Conservation (phyloP, 1,140 invertebrate species). For the Brachionus sp. region DNA sequence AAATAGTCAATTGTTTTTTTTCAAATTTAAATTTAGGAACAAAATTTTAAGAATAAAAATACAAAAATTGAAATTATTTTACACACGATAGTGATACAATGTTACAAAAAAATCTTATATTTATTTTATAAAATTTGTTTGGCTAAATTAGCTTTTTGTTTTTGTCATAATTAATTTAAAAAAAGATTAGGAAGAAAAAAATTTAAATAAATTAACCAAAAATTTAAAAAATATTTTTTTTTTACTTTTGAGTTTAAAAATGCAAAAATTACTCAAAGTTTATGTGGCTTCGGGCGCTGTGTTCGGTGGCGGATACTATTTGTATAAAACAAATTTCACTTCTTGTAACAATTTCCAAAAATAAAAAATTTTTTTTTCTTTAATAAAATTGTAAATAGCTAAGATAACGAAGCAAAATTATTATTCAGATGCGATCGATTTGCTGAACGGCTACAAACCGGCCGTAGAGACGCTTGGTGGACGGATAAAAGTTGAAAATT, state of each 20-base stretch:
- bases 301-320: constrained; percentile 1
- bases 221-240: not conserved
- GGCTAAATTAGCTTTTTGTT: no score
- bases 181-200: no score
- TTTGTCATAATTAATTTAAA: no score
- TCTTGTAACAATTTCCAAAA: not conserved
- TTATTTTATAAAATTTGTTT: no score
- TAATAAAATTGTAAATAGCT: not conserved
- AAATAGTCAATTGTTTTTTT: no score
- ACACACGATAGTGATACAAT: no score
- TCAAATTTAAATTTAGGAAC: no score
- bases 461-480: not conserved
- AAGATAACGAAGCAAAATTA: constrained; percentile 10
- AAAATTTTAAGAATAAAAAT: no score
- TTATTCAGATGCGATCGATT: not conserved
- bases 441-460: constrained; percentile 8
- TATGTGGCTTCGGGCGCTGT: not conserved
- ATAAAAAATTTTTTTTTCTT: not conserved
- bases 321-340: not conserved
- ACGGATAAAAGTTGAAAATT: not conserved
- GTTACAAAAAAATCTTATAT: no score
- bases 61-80: no score
- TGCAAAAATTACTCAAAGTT: constrained; percentile 29
- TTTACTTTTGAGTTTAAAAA: not conserved
- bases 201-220: not conserved